These are phyloP conservation scores for Ischnura elegans DNA, from an alignment of 2,888 invertebrate species.

Conservation along the genomic window DNA sequence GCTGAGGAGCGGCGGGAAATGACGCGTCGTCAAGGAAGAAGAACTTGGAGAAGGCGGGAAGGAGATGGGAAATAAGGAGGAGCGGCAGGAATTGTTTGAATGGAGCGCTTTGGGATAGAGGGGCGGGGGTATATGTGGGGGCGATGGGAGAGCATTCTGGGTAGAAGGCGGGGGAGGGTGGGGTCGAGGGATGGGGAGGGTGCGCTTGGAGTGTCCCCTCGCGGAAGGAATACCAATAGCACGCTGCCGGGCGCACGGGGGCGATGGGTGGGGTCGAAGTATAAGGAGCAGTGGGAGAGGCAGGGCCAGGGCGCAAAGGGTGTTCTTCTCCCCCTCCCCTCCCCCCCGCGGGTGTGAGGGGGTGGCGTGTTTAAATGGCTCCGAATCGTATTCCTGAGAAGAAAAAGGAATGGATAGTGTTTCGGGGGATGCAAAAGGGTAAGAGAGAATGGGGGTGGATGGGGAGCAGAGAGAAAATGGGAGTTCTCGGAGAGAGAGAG, in stretches of 20 bases:
- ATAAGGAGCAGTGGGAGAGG: background rate
- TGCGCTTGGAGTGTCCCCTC: background rate
- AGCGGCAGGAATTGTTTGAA: background rate
- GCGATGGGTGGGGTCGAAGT: background rate
- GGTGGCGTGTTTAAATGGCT: conserved; percentile 27
- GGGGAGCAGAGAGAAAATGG: background rate
- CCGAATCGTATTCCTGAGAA: background rate
- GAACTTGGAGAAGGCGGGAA: background rate
- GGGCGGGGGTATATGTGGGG: background rate
- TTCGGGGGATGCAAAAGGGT: background rate
- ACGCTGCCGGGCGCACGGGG: background rate
- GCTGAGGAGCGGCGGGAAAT: background rate
- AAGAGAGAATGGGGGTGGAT: too few relatives aligned
- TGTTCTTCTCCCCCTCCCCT: background rate
- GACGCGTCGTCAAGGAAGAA: too few relatives aligned
- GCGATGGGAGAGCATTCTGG: too few relatives aligned
- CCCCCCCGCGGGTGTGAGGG: background rate
- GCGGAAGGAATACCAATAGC: conserved; percentile 23
- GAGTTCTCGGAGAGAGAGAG: background rate
- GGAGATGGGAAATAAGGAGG: background rate
- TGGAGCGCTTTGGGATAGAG: background rate
- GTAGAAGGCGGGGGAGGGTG: background rate
- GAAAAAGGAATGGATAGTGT: background rate
- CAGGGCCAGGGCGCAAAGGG: background rate
- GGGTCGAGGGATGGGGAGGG: background rate